These are phyloP conservation scores for Macrotus californicus DNA, from an alignment of 2,113 vertebrate species.

Conservation along the genomic window DNA sequence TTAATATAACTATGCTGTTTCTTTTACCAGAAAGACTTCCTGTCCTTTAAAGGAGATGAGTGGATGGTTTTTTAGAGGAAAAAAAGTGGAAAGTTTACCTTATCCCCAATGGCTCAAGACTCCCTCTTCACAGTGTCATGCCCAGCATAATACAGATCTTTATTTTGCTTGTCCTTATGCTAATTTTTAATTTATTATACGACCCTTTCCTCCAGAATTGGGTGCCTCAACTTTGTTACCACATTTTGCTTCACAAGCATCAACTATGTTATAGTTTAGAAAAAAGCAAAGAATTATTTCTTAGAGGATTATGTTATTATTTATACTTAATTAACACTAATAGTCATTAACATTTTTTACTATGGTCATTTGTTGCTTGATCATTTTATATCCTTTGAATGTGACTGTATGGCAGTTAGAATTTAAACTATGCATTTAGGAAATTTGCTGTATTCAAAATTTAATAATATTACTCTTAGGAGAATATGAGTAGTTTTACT, in stretches of 20 bases:
- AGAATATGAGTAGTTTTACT: conserved; percentile 25
- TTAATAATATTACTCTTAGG: not conserved
- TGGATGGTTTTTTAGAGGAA: not conserved
- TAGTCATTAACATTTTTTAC: conserved; percentile 9
- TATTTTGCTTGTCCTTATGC: not conserved
- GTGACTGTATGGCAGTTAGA: not conserved
- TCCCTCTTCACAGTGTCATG: not conserved
- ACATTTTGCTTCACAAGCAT: not conserved
- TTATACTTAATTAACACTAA: not conserved
- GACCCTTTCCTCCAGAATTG: not conserved
- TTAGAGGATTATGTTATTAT: not conserved
- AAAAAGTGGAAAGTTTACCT: not conserved
- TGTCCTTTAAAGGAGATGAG: not conserved
- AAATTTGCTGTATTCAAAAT: not conserved
- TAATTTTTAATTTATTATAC: conserved; percentile 12
- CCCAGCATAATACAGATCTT: not conserved
- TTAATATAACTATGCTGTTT: not conserved
- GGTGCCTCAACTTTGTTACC: not conserved
- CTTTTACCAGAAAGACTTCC: not conserved
- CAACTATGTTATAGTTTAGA: not conserved
- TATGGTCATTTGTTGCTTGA: not conserved
- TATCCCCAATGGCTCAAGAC: not conserved
- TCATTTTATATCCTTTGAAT: conserved; percentile 29
- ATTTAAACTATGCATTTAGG: conserved; percentile 18
- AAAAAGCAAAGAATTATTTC: not conserved